Base-by-base conservation (phyloP, 53 echinoderm and acorn worm species). In the Apostichopus leukothele region DNA sequence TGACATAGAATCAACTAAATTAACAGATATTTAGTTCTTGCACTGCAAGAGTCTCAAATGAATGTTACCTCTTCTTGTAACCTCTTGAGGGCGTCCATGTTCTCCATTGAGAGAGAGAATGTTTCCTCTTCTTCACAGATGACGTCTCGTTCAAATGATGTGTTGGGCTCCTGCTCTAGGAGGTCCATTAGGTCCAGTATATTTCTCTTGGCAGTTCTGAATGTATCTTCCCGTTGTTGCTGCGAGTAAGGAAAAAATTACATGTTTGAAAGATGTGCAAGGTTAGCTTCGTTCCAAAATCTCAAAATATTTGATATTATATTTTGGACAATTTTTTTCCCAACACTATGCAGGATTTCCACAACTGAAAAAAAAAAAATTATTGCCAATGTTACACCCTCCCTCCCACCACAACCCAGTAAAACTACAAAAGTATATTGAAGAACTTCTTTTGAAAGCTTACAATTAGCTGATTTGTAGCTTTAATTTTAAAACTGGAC, bases 51-150 rank as follows among this genome's bases (percentile, higher is more conserved):
- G 39, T 39, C 39, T 39, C 39, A 39, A 39, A 39, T 2, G 39
- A 39, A 39, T 39, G 67, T 27, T 91, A 97, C 97, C 92, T 97
- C 97, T 60, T 92, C 79, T 22, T 95, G 93, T 9, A 97, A 84
- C 26, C 88, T 91, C 73, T 90, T 91, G 26, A 97, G 91, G 12
- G 97, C 95, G 39, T 94, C 93, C 90, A 97, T 93, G 94, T 97
- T 97, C 88, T 95, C 95, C 88, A 84, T 90, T 61, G 97, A 97
- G 27, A 97, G 86, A 60, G 91, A 89, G 86, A 97, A 97, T 0
- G 94, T 76, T 9, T 97, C 97, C 75, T 97, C 97, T 74, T 97
- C 97, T 73, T 97, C 97, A 55, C 97, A 97, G 87, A 97, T 89
- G 26, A 97, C 92, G 10, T 97, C 97, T 16, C 97, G 87, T 75